Evolutionary conservation across 37 sponge, comb jelly and placozoan species (phyloP).

Genomic region (Geodia barretti): DNA sequence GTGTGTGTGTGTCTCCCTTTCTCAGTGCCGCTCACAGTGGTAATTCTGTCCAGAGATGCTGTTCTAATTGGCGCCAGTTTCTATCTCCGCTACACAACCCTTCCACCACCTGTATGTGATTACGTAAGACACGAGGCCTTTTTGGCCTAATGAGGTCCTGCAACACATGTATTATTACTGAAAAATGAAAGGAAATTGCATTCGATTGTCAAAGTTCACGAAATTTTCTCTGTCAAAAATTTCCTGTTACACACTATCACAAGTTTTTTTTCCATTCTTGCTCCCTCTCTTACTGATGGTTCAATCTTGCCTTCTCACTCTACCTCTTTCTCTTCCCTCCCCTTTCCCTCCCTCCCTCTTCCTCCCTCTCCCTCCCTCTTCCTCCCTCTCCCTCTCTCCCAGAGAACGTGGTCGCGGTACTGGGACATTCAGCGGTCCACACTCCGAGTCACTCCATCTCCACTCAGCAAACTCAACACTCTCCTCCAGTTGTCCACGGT

Average conservation of each 20-base stretch:
- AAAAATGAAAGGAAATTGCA: no score
- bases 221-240: no score
- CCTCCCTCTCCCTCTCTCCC: not conserved
- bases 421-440: conserved; percentile 83
- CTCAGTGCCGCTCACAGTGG: conserved; percentile 53
- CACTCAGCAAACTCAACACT: conserved; percentile 67
- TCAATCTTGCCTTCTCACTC: not conserved
- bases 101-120: conserved; percentile 90
- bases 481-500: not conserved
- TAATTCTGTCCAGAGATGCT: conserved; percentile 74
- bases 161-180: not conserved
- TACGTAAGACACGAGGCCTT: no score
- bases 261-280: no score
- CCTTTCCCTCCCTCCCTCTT: not conserved
- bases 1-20: not conserved
- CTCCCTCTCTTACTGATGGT: no score
- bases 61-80: conserved; percentile 57
- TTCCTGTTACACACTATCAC: no score
- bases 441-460: conserved; percentile 70
- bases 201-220: no score
- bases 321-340: not conserved
- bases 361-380: not conserved
- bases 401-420: conserved; percentile 75
- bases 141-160: not conserved
- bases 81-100: conserved; percentile 84